A percentile compares a stretch with the other conserved stretches of the same genome.
Evolutionary conservation across 2,113 vertebrate genomes (phyloP).

Genomic region (Myiopsitta monachus): DNA sequence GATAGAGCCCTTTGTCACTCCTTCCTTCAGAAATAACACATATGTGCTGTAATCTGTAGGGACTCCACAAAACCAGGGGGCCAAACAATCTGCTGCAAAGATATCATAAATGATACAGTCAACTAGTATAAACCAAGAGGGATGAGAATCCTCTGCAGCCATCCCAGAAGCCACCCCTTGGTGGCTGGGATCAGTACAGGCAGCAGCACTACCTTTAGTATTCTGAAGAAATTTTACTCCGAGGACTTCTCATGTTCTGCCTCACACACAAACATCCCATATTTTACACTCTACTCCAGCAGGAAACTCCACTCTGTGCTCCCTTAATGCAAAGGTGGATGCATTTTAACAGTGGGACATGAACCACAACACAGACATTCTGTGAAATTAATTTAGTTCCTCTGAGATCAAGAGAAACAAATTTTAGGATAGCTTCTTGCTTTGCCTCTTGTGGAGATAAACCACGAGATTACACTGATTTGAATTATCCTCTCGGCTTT

Average conservation of each 20-base stretch:
- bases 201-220: not conserved
- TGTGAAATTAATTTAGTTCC: not conserved
- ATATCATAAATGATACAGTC: not conserved
- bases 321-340: not conserved
- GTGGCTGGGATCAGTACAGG: not conserved
- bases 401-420: constrained; percentile 37
- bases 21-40: not conserved
- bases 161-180: not conserved
- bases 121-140: not conserved
- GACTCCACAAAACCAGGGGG: not conserved
- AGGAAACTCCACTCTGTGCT: not conserved
- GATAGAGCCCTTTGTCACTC: not conserved
- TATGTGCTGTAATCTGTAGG: not conserved
- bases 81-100: not conserved
- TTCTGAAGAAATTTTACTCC: not conserved
- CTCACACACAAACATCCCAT: not conserved
- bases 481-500: not conserved
- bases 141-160: not conserved
- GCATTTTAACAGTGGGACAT: not conserved
- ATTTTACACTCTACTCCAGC: not conserved
- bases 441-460: constrained; percentile 24
- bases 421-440: not conserved
- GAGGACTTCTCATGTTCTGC: not conserved
- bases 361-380: not conserved
- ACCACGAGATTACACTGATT: not conserved